Base-by-base conservation (phyloP, 2,888 invertebrate species). In the Chirona hameri region DNA sequence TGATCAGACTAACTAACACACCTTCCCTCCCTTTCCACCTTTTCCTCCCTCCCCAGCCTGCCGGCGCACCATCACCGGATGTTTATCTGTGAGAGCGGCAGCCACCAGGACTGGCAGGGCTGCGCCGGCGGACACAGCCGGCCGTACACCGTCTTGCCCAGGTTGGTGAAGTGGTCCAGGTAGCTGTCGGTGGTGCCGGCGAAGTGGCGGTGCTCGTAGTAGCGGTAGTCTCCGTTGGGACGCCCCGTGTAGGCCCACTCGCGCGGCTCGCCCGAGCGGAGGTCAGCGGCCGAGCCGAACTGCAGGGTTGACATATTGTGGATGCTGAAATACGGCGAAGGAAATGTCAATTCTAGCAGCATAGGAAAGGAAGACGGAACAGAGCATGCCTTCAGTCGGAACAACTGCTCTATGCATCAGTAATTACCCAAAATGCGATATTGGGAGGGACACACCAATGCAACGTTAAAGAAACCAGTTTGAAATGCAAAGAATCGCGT, bases 201-300 rank as follows among this genome's bases (percentile, higher is more conserved):
- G 76, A 76, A 76, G 46, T 76, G 76, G 76, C 76, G 76, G 46
- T 12, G 5, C 76, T 76, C 76, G 24, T 46, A 76, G 76, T 76
- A 76, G 39, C 76, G 76, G 76, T 76, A 76, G 76, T 76, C 76
- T 24, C 76, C 76, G 46, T 76, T 76, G 27, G 27, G 9, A 5
- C 76, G 39, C 76, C 46, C 76, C 24, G 76, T 76, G 76, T 76
- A 76, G 24, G 76, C 76, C 76, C 76, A 76, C 46, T 46, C 24
- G 39, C 76, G 76, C 39, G 76, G 76, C 76, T 76, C 76, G 39
- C 46, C 46, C 7, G 76, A 27, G 5, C 18, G 14, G 29, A 72
- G 18, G 39, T 46, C 39, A 3, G 39, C 39, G 2, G 76, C 76
- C 39, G 76, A 76, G 9, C 76, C 76, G 76, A 76, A 76, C 46